Evolutionary conservation across 2,888 invertebrate species (phyloP), one percentile per base, ranked within the genome.

Genomic region (Ariolimax columbianus): DNA sequence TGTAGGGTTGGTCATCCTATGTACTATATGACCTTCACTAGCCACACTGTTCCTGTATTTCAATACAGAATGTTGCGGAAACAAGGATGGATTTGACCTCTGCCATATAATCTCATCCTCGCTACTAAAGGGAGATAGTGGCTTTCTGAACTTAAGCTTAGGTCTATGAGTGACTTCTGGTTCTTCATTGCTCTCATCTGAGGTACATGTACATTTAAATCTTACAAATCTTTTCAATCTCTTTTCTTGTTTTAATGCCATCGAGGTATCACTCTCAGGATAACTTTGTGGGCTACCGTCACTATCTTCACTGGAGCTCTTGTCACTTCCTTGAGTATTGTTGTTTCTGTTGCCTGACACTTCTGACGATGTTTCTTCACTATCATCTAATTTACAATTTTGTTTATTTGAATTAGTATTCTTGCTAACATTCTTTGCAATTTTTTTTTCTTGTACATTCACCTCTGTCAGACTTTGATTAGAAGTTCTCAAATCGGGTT

Each of bases 121-220:
- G 33, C 75, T 51, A 33, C 47, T 51, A 17, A 51, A 75, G 6
- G 72, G 26, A 14, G 51, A 51, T 75, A 14, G 0, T 47, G 51
- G 33, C 33, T n/a, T 51, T 23, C 1, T 19, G 33, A 75, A 36
- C 30, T 36, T 51, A 9, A 51, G 75, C 73, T 47, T n/a, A 51
- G 47, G 51, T 30, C 17, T 33, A 33, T 4, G 4, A 33, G 17
- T 47, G 33, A 33, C 30, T 75, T 51, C 51, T 47, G 47, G 26
- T 78, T 78, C 77, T 38, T 78, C 77, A 63, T 40, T 40, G 63
- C 77, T 78, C 26, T 78, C 77, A n/a, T 78, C 77, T 38, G 77
- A 78, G 23, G 38, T 26, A n/a, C 33, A 26, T 19, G 23, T 51
- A n/a, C 33, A 26, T 19, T 23, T 51, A 51, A 75, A 33, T 19